These are phyloP conservation scores for Hesperophylax magnus DNA, from an alignment of 1,140 invertebrate species.

Conservation along the genomic window DNA sequence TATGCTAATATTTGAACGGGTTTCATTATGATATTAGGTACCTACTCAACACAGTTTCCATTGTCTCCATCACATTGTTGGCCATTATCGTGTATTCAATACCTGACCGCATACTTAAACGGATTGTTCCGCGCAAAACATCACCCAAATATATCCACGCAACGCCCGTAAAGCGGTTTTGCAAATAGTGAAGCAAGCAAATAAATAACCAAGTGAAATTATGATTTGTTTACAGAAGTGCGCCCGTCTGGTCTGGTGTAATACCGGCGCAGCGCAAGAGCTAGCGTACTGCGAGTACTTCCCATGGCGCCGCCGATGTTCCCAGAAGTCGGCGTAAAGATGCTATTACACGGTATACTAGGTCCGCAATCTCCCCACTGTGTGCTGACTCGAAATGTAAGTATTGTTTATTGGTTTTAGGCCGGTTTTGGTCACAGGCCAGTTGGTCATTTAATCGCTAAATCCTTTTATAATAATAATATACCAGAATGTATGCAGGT, in stretches of 20 bases:
- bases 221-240: slow-evolving; percentile 24
- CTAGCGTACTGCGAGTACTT: neutral
- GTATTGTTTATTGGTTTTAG: neutral
- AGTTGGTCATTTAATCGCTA: neutral
- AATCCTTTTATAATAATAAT: no score
- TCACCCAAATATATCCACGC: no score
- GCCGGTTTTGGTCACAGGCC: slow-evolving; percentile 9
- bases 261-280: neutral
- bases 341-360: neutral
- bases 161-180: no score
- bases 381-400: neutral
- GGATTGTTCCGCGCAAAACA: no score
- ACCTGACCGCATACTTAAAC: no score
- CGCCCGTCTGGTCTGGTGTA: neutral
- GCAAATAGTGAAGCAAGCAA: neutral
- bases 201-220: neutral
- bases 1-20: no score
- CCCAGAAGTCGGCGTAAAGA: no score
- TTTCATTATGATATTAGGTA: no score
- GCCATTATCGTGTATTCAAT: no score
- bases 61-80: no score
- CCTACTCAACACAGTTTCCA: no score
- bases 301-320: neutral
- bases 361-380: neutral
- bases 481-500: no score